Evolutionary conservation across 2,797 vertebrate genomes (phyloP), one percentile per base, ranked within the genome.

Genomic region (Sylvilagus floridanus): DNA sequence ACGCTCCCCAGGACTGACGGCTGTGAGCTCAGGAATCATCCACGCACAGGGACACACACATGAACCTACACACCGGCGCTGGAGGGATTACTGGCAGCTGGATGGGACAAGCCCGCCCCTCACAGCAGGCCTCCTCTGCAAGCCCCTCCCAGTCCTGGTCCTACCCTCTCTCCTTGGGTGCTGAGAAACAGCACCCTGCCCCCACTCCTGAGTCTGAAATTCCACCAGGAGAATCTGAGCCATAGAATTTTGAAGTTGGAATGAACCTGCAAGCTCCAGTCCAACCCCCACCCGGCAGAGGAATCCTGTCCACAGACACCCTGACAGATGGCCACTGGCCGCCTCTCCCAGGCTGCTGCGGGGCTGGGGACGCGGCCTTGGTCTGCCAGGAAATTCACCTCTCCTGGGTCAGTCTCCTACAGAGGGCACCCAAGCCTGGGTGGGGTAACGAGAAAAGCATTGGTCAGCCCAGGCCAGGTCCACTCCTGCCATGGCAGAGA

Each of bases 291-390:
- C 94, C 88, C 93, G 66, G 75, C 85, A 90, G 79, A 96, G 92
- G 95, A 96, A 96, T 96, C 96, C 90, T 52, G 79, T 88, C 73
- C 1, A 32, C 57, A 94, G 95, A 93, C 94, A 94, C 73, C 84
- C 95, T 76, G 91, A 93, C 93, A 84, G 94, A 84, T 88, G 88
- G 90, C 60, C 79, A 32, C 10, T 42, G 88, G 24, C 5, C 1
- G 50, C 87, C 65, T 94, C 68, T 52, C 76, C 89, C 35, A 35
- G 22, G 68, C 66, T 73, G 47, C 78, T 92, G 82, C 62, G 19
- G 83, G 0, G 35, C 24, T 7, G 6, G 1, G 60, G 54, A 37
- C 76, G 52, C 60, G 42, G 65, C 66, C 79, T 76, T 57, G 42
- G 42, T 47, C 42, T 47, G 42, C 42, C 42, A 90, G 42, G 77